Conservation (phyloP, 2,888 invertebrate genomes). For the Frankliniella fusca region DNA sequence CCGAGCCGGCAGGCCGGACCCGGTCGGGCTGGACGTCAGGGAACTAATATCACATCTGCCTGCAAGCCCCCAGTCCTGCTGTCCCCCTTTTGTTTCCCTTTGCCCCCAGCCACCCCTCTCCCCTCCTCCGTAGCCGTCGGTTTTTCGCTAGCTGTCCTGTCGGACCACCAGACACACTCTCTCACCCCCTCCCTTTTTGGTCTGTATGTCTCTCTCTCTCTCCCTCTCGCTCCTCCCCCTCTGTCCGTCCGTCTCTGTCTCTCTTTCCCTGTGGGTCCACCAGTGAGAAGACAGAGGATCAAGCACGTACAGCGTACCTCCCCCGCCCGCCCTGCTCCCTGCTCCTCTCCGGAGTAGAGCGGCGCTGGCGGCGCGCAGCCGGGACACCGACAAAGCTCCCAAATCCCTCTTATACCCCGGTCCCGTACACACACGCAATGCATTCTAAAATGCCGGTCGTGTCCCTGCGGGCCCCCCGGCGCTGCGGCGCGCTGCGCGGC, state of each 20-base stretch:
- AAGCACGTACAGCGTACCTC: background rate
- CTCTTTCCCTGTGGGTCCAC: background rate
- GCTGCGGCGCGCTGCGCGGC: no score
- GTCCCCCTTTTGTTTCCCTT: background rate
- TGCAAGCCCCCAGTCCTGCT: background rate
- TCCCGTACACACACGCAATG: constrained; percentile 17
- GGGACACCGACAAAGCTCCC: constrained; percentile 16
- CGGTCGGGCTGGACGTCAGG: background rate
- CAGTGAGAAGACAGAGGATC: constrained; percentile 22
- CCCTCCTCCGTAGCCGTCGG: no score
- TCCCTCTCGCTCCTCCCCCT: background rate
- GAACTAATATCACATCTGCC: constrained; percentile 9
- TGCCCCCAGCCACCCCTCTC: no score
- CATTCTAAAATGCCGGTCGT: constrained; percentile 6
- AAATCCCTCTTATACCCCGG: constrained; percentile 4
- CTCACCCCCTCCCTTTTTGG: background rate
- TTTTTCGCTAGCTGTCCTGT: no score
- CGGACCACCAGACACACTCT: no score
- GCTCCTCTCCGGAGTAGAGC: no score
- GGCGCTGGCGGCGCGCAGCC: background rate
- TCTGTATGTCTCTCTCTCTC: background rate
- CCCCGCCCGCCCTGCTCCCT: no score
- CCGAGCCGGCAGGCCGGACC: background rate
- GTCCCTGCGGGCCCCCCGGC: no score
- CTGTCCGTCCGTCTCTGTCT: background rate